Evolutionary conservation across 2,888 invertebrate species (phyloP).

Genomic region (Orgyia antiqua): DNA sequence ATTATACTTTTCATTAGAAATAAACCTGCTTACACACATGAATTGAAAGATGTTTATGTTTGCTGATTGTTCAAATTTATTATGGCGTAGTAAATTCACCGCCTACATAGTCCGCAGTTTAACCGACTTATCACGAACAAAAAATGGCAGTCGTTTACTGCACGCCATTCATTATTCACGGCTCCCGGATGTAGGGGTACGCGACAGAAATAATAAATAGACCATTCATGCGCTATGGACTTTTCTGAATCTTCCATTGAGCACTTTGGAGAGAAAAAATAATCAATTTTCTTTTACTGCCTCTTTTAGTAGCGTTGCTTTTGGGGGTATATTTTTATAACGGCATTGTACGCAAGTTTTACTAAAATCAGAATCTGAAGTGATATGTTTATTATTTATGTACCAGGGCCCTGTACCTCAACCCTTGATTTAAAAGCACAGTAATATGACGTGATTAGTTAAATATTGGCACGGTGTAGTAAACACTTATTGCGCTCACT

Average conservation of each 20-base stretch:
- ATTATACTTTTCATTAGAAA: no score
- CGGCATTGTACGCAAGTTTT: no score
- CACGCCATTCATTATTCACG: slow-evolving; percentile 32
- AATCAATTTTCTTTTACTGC: no score
- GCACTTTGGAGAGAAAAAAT: slow-evolving; percentile 3
- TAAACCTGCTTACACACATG: slow-evolving; percentile 1
- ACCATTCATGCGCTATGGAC: slow-evolving; percentile 14
- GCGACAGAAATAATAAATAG: slow-evolving; percentile 36
- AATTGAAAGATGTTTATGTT: slow-evolving; percentile 5
- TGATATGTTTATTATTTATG: no score
- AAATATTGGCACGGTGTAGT: no score
- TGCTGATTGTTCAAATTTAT: slow-evolving; percentile 3
- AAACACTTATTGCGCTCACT: no score
- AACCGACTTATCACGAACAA: slow-evolving; percentile 14
- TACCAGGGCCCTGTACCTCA: no score
- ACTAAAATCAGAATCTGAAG: no score
- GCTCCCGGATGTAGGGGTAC: slow-evolving; percentile 33
- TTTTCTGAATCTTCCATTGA: slow-evolving; percentile 14
- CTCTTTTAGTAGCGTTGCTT: no score
- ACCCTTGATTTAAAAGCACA: no score
- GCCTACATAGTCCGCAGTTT: slow-evolving; percentile 5
- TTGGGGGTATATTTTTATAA: no score
- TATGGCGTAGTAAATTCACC: slow-evolving; percentile 8
- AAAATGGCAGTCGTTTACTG: slow-evolving; percentile 21
- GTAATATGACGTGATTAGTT: no score